A percentile compares a stretch with the other conserved stretches of the same genome.
Conservation (phyloP, 2,888 invertebrate species). For the Lithophane semibrunnea region DNA sequence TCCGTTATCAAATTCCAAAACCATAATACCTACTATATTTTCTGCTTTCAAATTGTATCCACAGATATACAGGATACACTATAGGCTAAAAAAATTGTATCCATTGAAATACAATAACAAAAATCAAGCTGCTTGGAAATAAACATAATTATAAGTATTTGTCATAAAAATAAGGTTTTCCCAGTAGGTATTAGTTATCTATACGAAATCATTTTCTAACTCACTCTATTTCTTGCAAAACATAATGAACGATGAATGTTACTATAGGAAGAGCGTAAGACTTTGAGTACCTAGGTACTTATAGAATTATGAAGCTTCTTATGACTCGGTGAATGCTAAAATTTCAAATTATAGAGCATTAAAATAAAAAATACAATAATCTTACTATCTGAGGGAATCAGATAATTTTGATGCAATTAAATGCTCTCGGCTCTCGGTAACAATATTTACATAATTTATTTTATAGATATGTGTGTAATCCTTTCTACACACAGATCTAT, state of each 20-base stretch:
- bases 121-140: not conserved
- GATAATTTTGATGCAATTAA: constrained; percentile 16
- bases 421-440: not conserved
- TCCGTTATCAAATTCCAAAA: not conserved
- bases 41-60: not conserved
- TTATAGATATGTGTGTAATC: not conserved
- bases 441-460: not conserved
- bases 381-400: not conserved
- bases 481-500: too few species aligned
- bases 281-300: constrained; percentile 4
- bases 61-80: too few species aligned
- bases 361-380: not conserved
- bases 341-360: not conserved
- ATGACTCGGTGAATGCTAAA: not conserved
- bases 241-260: not conserved
- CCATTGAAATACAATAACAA: not conserved
- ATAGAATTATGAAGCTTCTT: constrained; percentile 20
- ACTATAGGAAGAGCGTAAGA: not conserved
- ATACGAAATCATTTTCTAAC: not conserved
- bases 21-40: not conserved
- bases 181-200: not conserved
- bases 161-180: not conserved
- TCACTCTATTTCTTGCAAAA: not conserved
- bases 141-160: not conserved
- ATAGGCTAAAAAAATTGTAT: too few species aligned